Conservation (phyloP, 1,140 invertebrate species). For the Panulirus ornatus region DNA sequence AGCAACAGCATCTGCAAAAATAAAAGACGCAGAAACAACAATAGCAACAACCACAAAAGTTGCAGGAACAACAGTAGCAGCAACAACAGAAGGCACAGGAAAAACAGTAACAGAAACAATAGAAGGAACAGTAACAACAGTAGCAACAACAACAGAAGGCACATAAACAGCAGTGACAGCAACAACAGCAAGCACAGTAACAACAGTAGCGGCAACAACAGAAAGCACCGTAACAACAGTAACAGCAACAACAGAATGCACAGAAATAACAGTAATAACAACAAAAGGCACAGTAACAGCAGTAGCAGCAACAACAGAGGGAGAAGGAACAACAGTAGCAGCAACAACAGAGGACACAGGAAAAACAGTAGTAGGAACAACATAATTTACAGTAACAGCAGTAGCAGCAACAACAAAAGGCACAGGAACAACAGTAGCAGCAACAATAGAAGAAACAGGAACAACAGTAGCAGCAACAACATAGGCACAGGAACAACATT, state of each 20-base stretch:
- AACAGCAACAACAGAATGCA: neutral
- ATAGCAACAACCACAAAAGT: no score
- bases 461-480: neutral
- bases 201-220: neutral
- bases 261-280: neutral
- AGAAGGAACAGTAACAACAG: neutral
- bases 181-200: neutral
- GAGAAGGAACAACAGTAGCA: neutral
- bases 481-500: neutral
- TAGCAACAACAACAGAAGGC: neutral
- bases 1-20: no score
- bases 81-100: no score
- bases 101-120: neutral
- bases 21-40: no score
- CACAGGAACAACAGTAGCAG: neutral
- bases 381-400: neutral
- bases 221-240: neutral
- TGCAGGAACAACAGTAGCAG: no score
- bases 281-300: neutral
- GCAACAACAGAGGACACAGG: neutral
- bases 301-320: neutral
- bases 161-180: slow-evolving; percentile 1
- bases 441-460: neutral
- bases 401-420: neutral
- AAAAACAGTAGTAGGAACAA: neutral